A percentile compares a stretch with the other conserved stretches of the same genome.
Evolutionary conservation across 2,888 invertebrate species (phyloP).

Genomic region (Pyrochroa serraticornis): DNA sequence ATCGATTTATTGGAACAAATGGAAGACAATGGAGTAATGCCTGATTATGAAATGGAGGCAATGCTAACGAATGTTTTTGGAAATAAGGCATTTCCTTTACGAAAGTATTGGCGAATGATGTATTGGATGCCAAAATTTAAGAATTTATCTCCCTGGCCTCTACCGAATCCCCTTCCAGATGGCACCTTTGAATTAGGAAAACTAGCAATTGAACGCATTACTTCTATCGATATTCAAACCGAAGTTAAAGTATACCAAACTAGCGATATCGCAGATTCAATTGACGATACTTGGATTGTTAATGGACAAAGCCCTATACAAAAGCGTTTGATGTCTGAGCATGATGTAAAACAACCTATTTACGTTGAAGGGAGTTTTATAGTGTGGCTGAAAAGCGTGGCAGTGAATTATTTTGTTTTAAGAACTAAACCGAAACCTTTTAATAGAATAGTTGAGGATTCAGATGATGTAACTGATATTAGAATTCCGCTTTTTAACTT

Average conservation of each 20-base stretch:
- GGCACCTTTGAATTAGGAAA: slow-evolving; percentile 80
- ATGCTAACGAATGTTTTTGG: slow-evolving; percentile 88
- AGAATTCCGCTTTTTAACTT: slow-evolving; percentile 64
- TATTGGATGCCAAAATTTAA: slow-evolving; percentile 96
- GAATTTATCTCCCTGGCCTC: slow-evolving; percentile 84
- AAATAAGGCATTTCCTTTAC: slow-evolving; percentile 70
- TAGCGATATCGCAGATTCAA: slow-evolving; percentile 72
- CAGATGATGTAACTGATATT: slow-evolving; percentile 77
- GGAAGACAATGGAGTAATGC: slow-evolving; percentile 93
- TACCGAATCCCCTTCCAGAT: slow-evolving; percentile 78
- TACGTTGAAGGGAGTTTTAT: slow-evolving; percentile 85
- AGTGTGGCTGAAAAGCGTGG: slow-evolving; percentile 77
- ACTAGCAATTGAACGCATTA: slow-evolving; percentile 83
- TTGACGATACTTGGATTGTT: slow-evolving; percentile 92
- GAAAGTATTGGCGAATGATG: slow-evolving; percentile 82
- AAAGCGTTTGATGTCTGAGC: slow-evolving; percentile 69
- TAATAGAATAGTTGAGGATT: slow-evolving; percentile 61
- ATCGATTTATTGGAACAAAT: slow-evolving; percentile 92
- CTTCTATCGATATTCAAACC: slow-evolving; percentile 74
- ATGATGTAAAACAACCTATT: slow-evolving; percentile 67
- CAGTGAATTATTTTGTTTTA: slow-evolving; percentile 84
- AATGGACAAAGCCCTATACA: slow-evolving; percentile 85
- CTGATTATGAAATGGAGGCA: slow-evolving; percentile 86
- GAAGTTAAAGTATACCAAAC: slow-evolving; percentile 60
- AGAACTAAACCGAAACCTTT: slow-evolving; percentile 69